A percentile compares a stretch with the other conserved stretches of the same genome.
Evolutionary conservation across 2,797 vertebrate species (phyloP).

Genomic region (Manis crassicaudata): DNA sequence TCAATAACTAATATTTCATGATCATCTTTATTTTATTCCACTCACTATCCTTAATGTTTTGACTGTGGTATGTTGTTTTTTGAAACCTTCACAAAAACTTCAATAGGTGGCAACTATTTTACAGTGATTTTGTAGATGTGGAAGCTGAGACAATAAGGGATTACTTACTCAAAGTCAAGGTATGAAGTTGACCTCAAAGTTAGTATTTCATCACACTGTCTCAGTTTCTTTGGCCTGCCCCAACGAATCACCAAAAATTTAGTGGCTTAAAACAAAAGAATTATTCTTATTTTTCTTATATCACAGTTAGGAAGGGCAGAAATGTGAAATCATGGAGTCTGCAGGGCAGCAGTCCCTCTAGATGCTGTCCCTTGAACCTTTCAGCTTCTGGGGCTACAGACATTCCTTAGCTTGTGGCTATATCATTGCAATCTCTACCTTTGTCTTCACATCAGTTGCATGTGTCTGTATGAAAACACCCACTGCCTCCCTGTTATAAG

Average conservation of each 20-base stretch:
- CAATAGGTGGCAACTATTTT: neutral
- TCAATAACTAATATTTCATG: neutral
- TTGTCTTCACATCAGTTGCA: neutral
- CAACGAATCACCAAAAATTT: neutral
- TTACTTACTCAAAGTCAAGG: neutral
- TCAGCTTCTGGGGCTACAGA: neutral
- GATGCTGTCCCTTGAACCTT: neutral
- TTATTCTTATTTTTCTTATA: neutral
- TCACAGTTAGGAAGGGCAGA: neutral
- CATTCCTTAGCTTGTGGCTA: neutral
- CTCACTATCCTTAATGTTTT: neutral
- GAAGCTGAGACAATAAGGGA: neutral
- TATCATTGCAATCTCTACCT: neutral
- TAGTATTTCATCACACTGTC: neutral
- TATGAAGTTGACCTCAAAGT: neutral
- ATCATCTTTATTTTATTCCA: neutral
- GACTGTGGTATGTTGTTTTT: neutral
- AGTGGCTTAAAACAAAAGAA: neutral
- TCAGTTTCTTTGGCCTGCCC: neutral
- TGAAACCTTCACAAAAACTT: neutral
- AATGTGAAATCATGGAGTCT: neutral
- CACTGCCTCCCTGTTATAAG: neutral
- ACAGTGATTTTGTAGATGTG: neutral
- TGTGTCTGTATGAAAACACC: neutral
- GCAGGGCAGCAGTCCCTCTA: accelerated